Evolutionary conservation across 2,888 invertebrate genomes (phyloP), one percentile per base, ranked within the genome.

Genomic region (Caenorhabditis plicata): DNA sequence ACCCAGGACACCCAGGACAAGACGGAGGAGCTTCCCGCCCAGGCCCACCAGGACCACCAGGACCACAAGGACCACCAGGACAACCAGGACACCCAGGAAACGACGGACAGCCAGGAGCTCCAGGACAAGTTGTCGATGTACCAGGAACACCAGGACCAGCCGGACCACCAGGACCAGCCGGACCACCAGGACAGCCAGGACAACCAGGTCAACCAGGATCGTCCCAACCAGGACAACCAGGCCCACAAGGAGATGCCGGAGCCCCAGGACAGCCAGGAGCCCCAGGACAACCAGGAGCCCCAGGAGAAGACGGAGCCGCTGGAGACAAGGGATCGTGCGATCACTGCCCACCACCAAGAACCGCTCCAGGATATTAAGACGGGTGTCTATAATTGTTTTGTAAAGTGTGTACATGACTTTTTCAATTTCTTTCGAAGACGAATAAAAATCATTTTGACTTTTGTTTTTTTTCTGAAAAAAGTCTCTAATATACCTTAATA

Each of bases 221-320:
- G 41, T 65, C 70, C 20, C 68, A 71, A 40, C 67, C 67, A 48
- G 74, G 74, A 41, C 38, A 51, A n/a, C 58, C 65, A 47, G 74
- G 74, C 41, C 53, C 63, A 48, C 44, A 53, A 36, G 74, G 74
- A 46, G 54, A 65, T 20, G 50, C 57, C 17, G 74, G 74, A 58
- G 47, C 48, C 17, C 66, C 71, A 39, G 73, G 73, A 48, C 46
- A 63, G 33, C 74, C 74, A 42, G 74, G 74, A 48, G 47, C 45
- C 25, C 63, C 71, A 31, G 73, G 73, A 63, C 64, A 67, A 39
- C 62, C 65, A 25, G 73, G 74, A 45, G 35, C 61, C 20, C 53
- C 61, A 42, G 74, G 74, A 39, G 42, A 54, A 27, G 52, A 63
- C 29, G 74, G 74, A 52, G 35, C 33, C 15, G 52, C 63, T 15